phyloP scores from a whole-genome alignment of 2,797 vertebrate species.

The Leuciscus waleckii region DNA sequence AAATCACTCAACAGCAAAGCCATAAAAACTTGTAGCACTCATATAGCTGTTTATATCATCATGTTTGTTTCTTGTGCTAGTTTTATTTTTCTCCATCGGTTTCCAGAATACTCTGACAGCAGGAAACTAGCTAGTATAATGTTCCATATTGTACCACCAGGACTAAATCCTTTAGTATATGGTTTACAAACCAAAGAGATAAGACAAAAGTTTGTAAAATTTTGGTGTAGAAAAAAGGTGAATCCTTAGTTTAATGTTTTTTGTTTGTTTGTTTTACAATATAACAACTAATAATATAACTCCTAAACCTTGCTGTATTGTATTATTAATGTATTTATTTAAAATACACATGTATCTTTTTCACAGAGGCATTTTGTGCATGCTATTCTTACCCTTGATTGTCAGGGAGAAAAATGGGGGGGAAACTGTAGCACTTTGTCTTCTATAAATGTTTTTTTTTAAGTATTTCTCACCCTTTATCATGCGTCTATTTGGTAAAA shows the following conservation, averaged over 20 bases:
- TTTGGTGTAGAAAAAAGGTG: conserved; percentile 43
- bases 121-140: conserved; percentile 59
- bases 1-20: conserved; percentile 62
- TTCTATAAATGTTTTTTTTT: not conserved
- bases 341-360: not conserved
- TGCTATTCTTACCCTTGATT: not conserved
- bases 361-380: not conserved
- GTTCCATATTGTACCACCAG: conserved; percentile 56
- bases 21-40: conserved; percentile 72
- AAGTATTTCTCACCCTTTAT: not conserved
- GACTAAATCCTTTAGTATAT: conserved; percentile 65
- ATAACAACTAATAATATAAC: not conserved
- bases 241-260: conserved; percentile 1
- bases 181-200: conserved; percentile 65
- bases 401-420: not conserved
- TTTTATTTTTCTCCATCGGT: conserved; percentile 54
- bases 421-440: not conserved
- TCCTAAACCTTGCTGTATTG: not conserved
- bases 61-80: conserved; percentile 47
- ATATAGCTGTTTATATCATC: conserved; percentile 65
- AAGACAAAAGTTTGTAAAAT: conserved; percentile 27
- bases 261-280: not conserved
- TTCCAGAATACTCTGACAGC: conserved; percentile 50
- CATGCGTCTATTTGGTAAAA: not conserved
- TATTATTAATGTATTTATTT: not conserved